Base-by-base conservation (phyloP, 1,140 invertebrate species). In the Pomphorhynchus laevis region DNA sequence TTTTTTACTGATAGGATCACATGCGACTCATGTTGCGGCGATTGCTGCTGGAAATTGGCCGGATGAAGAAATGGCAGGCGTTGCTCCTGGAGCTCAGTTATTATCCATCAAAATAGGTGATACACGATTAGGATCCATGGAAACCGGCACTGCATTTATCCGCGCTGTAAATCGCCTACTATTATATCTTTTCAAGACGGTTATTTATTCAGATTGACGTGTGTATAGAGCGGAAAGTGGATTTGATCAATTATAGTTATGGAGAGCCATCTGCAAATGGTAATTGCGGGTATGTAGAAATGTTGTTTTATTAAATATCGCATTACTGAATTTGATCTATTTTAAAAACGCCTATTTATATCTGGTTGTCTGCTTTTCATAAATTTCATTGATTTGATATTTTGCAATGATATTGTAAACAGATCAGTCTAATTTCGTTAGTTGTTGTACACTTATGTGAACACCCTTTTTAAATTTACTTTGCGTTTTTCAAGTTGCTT, bases 161-260 rank as follows among this genome's bases (percentile, higher is more conserved):
- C 59, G 82, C 45, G 79, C 80, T 14, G 82, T 86, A 62, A 71
- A 60, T 75, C 16, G 74, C 75, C n/a, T 14, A 21, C 16, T 20
- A 35, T 43, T 39, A 65, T 71, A 49, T 39, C 22, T 37, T 33
- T 24, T 34, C 20, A 16, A n/a, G 5, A 38, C 34, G 18, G 43
- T 24, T 20, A 20, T 46, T 27, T 40, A 47, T 47, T 38, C 45
- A 63, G 61, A 59, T 65, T 49, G 57, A 62, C 24, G 53, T 54
- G 46, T 59, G 61, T 18, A 60, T 61, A 33, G 59, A 65, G 34
- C 44, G 52, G 17, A 56, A 59, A 41, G 58, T 61, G 45, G 71
- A 91, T 53, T 67, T 91, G 1, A 75, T 93, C 39, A 95, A 95
- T 57, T 89, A 86, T 72, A 89, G 79, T 51, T 95, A 89, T 52